These are phyloP conservation scores for Drosophila suzukii DNA, from an alignment of 1,140 invertebrate genomes.

Conservation along the genomic window DNA sequence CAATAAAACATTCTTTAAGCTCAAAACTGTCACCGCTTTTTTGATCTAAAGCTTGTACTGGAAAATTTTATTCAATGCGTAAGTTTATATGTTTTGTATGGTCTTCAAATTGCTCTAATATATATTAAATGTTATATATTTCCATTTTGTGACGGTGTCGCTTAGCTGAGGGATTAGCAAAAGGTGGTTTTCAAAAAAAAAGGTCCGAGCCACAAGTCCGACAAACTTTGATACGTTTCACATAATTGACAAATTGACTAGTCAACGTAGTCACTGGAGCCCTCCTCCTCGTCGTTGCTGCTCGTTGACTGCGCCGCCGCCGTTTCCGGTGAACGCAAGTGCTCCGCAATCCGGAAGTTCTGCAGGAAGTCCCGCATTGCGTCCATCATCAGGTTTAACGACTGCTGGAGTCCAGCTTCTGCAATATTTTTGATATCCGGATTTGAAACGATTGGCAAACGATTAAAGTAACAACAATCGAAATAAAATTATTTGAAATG, in stretches of 20 bases:
- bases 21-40: constrained; percentile 28
- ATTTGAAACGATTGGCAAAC: neutral
- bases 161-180: constrained; percentile 34
- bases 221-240: neutral
- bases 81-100: constrained; percentile 25
- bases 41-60: constrained; percentile 63
- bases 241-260: constrained; percentile 49
- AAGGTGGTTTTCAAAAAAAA: constrained; percentile 47
- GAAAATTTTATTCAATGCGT: constrained; percentile 57
- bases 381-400: constrained; percentile 88
- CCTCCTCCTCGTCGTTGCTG: constrained; percentile 85
- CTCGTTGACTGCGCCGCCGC: constrained; percentile 83
- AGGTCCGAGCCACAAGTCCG: neutral
- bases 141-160: constrained; percentile 61
- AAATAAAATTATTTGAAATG: no score
- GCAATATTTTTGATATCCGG: constrained; percentile 6
- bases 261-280: constrained; percentile 84
- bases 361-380: constrained; percentile 90
- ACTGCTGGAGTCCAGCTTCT: constrained; percentile 86
- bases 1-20: constrained; percentile 78
- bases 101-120: constrained; percentile 42
- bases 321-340: constrained; percentile 82
- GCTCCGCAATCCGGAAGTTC: constrained; percentile 86
- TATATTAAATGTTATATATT: constrained; percentile 30
- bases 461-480: neutral